Evolutionary conservation across 2,888 invertebrate genomes (phyloP), one percentile per base, ranked within the genome.

Genomic region (Tineola bisselliella): DNA sequence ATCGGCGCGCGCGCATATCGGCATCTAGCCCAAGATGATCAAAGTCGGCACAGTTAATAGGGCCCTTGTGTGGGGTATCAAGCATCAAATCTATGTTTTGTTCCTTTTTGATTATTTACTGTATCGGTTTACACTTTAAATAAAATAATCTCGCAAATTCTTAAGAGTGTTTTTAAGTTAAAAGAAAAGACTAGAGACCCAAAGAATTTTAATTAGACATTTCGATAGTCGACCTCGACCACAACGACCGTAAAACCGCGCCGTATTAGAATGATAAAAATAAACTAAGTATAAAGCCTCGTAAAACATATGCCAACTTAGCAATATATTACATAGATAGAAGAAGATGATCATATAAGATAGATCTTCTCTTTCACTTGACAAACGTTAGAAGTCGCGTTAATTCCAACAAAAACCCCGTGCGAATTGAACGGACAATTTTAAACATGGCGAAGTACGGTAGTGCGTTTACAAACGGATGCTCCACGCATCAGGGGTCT

Each of bases 11-110:
- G 54, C 38, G 61, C 62, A 64, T 68, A 66, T 71, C 72, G 72
- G 71, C 73, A 70, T 73, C 71, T 68, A 65, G 60, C 43, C 61
- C 66, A 66, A 64, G 65, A 65, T 69, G 73, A 77, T 78, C 79
- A 76, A 76, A 78, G 76, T 68, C 70, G 71, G 74, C 69, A 69
- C 62, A 63, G 70, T 72, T 81, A 81, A 79, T 81, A 74, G 74
- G 75, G 69, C 67, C 67, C 68, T 63, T 64, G 65, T 65, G 33
- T 58, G 54, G 18, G 54, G 54, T 54, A 54, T 54, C 54, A 5
- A 25, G 25, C 12, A 17, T 25, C n/a, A 54, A 54, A 54, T 54
- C 54, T 25, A 48, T 17, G 25, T 8, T 54, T 25, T 54, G 54
- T 54, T 54, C 17, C 19, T 54, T 54, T 25, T 25, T 10, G 18